Conservation (phyloP, 2,888 invertebrate genomes). For the Tetanocera ferruginea region DNA sequence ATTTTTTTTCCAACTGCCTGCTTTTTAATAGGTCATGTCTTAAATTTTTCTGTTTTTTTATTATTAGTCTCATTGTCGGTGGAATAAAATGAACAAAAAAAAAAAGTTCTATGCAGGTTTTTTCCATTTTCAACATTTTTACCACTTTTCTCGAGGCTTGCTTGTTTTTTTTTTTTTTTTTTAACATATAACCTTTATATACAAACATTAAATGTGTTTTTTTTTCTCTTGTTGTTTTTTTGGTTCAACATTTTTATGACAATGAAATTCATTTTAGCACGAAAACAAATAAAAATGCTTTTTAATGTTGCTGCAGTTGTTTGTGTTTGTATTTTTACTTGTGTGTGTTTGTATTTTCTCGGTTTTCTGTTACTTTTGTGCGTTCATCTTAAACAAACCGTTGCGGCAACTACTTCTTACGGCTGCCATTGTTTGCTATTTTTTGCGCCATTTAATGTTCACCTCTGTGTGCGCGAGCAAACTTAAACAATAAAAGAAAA, state of each 20-base stretch:
- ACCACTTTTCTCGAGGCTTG: background rate
- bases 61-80: background rate
- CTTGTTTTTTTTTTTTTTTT: background rate
- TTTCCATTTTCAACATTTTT: background rate
- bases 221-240: background rate
- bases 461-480: background rate
- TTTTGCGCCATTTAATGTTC: background rate
- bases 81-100: background rate
- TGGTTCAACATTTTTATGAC: constrained; percentile 11
- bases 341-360: background rate
- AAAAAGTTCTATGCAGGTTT: no score
- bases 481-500: constrained; percentile 22
- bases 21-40: constrained; percentile 28
- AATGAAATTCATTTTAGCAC: constrained; percentile 29
- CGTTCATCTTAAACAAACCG: no score
- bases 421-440: background rate
- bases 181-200: background rate
- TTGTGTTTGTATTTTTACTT: background rate
- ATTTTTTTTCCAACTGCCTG: background rate
- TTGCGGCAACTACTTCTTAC: background rate
- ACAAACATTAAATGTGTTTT: background rate
- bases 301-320: constrained; percentile 24
- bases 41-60: constrained; percentile 27
- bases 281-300: constrained; percentile 30
- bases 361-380: background rate